Conservation (phyloP, 64 coral and sea anemone species). For the Porites lutea region DNA sequence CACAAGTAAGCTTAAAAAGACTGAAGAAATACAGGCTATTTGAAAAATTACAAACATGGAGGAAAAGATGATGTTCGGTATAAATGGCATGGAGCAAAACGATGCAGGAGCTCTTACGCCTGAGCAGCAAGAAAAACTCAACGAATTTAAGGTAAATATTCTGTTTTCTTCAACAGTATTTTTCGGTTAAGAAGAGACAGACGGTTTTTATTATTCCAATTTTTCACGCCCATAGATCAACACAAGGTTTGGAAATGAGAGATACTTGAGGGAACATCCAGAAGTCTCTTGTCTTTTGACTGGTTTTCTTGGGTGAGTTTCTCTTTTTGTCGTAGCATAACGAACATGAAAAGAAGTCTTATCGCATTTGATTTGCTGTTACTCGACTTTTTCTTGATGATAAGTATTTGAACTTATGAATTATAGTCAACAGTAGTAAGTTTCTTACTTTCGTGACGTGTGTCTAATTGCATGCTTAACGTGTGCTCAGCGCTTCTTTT, state of each 20-base stretch:
- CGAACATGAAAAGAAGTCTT: no score
- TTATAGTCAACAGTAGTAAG: no score
- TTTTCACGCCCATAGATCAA: constrained; percentile 45
- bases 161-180: background rate
- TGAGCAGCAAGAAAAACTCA: constrained; percentile 74
- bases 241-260: constrained; percentile 85
- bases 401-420: no score
- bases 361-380: no score
- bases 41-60: constrained; percentile 36
- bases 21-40: background rate
- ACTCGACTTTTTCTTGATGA: no score
- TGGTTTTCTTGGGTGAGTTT: constrained; percentile 81
- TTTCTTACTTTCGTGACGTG: no score
- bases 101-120: constrained; percentile 69
- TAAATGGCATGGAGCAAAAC: constrained; percentile 65
- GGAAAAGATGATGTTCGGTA: constrained; percentile 67
- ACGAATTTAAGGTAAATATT: constrained; percentile 71
- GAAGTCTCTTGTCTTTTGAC: constrained; percentile 76
- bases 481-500: no score
- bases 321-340: no score
- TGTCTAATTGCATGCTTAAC: no score
- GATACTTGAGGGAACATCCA: constrained; percentile 80
- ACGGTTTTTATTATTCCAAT: background rate
- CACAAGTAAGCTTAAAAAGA: background rate
- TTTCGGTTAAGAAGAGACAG: background rate